Percentiles rank a stretch among this genome's conserved stretches.
These are phyloP conservation scores for Tapera naevia DNA, from an alignment of 2,797 vertebrate species.

Conservation along the genomic window DNA sequence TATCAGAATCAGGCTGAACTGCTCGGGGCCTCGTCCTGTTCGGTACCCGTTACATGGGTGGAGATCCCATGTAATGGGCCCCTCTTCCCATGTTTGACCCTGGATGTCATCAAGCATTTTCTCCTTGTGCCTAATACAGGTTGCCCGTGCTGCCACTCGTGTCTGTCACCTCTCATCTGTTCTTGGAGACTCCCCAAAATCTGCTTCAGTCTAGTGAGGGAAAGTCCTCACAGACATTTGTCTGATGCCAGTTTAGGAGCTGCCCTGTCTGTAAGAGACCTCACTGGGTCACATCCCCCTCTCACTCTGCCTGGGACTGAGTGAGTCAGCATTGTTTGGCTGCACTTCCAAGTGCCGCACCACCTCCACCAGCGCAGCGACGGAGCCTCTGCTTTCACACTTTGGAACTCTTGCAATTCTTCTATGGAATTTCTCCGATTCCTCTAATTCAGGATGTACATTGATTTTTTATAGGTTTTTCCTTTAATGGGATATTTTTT, in stretches of 20 bases:
- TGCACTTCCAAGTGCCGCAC: not conserved
- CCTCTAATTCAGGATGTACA: not conserved
- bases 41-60: fast-evolving
- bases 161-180: no score
- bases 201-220: no score
- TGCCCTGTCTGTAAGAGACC: not conserved
- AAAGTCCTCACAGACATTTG: no score
- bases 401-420: not conserved
- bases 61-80: not conserved
- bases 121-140: not conserved
- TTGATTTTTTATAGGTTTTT: not conserved
- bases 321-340: not conserved
- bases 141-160: not conserved
- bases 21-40: not conserved
- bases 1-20: not conserved
- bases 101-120: fast-evolving
- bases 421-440: not conserved
- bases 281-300: fast-evolving
- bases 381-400: not conserved
- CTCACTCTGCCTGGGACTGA: not conserved
- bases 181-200: no score
- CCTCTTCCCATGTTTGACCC: not conserved
- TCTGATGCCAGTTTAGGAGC: not conserved
- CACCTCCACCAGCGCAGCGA: no score
- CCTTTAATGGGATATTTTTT: not conserved